Evolutionary conservation across 1,140 invertebrate genomes (phyloP).

Genomic region (Mactra quadrangularis): DNA sequence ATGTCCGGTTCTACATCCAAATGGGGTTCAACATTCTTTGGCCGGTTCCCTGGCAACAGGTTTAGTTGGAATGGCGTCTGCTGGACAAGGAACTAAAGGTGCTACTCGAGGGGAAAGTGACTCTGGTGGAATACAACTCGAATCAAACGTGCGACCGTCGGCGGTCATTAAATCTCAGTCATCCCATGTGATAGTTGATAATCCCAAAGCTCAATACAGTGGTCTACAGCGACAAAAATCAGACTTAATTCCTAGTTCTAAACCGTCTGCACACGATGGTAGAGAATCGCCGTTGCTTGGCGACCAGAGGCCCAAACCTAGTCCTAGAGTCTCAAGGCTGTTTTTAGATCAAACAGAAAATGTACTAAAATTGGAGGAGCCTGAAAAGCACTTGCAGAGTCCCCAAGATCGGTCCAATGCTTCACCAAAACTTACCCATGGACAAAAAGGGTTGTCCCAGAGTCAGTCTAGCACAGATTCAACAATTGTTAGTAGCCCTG

Average conservation of each 20-base stretch:
- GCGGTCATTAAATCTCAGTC: constrained; percentile 81
- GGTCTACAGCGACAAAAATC: constrained; percentile 83
- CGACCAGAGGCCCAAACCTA: constrained; percentile 76
- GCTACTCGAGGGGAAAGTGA: constrained; percentile 41
- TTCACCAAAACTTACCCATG: constrained; percentile 38
- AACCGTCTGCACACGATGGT: constrained; percentile 12
- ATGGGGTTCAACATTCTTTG: constrained; percentile 48
- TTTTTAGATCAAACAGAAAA: constrained; percentile 69
- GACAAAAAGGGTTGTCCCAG: constrained; percentile 49
- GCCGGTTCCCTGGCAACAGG: constrained; percentile 41
- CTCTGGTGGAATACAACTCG: constrained; percentile 73
- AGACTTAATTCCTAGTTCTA: constrained; percentile 78
- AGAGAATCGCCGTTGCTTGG: constrained; percentile 44
- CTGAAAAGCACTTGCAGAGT: constrained; percentile 26
- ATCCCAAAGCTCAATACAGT: constrained; percentile 75
- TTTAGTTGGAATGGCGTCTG: not conserved
- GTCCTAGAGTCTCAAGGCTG: constrained; percentile 77
- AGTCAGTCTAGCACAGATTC: constrained; percentile 67
- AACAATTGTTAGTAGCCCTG: constrained; percentile 63
- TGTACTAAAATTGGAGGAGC: constrained; percentile 57
- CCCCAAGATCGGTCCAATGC: constrained; percentile 30
- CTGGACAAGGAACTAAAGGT: constrained; percentile 20
- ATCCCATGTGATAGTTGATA: constrained; percentile 77
- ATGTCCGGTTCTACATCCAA: constrained; percentile 70
- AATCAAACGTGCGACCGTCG: constrained; percentile 79